Conservation (phyloP, 1,140 invertebrate genomes). For the Lordiphosa collinella region DNA sequence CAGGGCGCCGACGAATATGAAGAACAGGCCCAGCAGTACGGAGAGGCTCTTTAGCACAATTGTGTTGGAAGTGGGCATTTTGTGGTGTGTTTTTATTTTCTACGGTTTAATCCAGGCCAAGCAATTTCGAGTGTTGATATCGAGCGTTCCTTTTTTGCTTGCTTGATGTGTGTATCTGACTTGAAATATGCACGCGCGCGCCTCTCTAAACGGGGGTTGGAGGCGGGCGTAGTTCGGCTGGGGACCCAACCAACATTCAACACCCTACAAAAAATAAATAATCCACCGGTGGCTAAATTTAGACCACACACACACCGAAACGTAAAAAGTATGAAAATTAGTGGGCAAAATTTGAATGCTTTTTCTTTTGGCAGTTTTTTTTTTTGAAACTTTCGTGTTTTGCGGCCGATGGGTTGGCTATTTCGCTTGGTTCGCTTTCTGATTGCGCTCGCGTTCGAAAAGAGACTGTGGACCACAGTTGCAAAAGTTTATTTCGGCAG, state of each 20-base stretch:
- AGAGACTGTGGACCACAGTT: constrained; percentile 51
- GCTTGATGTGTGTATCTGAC: constrained; percentile 27
- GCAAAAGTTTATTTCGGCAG: constrained; percentile 60
- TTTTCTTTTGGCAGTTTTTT: constrained; percentile 56
- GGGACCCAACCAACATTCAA: constrained; percentile 40
- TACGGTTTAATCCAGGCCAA: constrained; percentile 8
- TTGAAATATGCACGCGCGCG: constrained; percentile 28
- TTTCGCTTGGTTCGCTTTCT: constrained; percentile 9
- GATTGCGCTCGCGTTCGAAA: constrained; percentile 58
- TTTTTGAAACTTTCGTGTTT: constrained; percentile 52
- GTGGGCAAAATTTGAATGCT: constrained; percentile 54
- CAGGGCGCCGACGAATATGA: constrained; percentile 95
- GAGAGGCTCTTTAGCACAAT: constrained; percentile 94
- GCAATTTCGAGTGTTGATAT: constrained; percentile 13
- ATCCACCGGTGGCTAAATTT: constrained; percentile 71
- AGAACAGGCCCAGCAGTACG: constrained; percentile 95
- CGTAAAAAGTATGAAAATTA: constrained; percentile 45
- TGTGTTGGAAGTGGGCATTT: constrained; percentile 80
- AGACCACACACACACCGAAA: constrained; percentile 40
- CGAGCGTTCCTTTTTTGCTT: background rate
- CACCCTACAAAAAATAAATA: constrained; percentile 47
- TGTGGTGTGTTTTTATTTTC: constrained; percentile 11
- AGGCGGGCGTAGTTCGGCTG: constrained; percentile 13
- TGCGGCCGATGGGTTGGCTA: constrained; percentile 13
- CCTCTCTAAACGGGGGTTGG: constrained; percentile 3